Base-by-base conservation (phyloP, 2,888 invertebrate species). In the Nezara viridula region DNA sequence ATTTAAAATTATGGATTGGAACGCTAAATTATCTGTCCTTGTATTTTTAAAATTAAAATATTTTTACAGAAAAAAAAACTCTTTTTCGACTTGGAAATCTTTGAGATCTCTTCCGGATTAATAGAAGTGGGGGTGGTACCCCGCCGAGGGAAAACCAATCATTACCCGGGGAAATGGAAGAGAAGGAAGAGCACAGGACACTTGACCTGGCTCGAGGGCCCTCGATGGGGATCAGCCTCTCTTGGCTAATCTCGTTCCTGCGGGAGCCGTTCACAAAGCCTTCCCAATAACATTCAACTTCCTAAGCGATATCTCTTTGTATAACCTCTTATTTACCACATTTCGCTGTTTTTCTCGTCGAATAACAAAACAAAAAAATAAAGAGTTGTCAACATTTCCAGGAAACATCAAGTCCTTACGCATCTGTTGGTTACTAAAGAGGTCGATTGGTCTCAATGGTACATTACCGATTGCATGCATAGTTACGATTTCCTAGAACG, bases 211-310 rank as follows among this genome's bases (percentile, higher is more conserved):
- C 3, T n/a, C 1, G 81, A 81, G 81, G 81, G 81, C 9, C 12
- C 81, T 81, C 81, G 44, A 81, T 81, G n/a, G 81, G 77, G 81
- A 44, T 44, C 44, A 44, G 24, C 81, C 81, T 44, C 81, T 81
- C 81, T 12, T 44, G 44, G 81, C 81, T 81, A 81, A 81, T 81
- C 81, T 81, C 44, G n/a, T 44, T 81, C 81, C 40, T 77, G 19
- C 40, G 37, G 19, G 40, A 81, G 81, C 44, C 81, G 40, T 44
- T 81, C 81, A 81, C 81, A 81, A 44, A 81, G 81, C 44, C n/a
- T 47, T 12, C 6, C 44, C 81, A 81, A 81, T 81, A 81, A 81
- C 32, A 81, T 24, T 9, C 66, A 19, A 37, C 6, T 73, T 73
- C 66, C 66, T 73, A 73, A 37, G 19, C 66, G 19, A 73, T 73